Percentiles rank a stretch among this genome's conserved stretches.
phyloP scores from a whole-genome alignment of 1,140 invertebrate species.

The Bombus difficillimus region DNA sequence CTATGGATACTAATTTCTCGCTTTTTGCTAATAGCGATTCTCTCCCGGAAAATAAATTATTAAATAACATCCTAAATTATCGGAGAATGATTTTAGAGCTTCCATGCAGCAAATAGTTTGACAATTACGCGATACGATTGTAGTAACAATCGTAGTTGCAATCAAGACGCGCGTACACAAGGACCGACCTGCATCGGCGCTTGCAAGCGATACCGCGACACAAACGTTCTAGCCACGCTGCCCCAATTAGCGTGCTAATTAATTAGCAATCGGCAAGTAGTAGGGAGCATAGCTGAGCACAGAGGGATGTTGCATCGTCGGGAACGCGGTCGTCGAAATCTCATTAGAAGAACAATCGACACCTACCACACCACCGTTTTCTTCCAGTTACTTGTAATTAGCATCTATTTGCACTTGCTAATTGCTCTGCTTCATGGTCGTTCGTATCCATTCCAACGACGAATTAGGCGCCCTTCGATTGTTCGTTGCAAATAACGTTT shows the following conservation, averaged over 20 bases:
- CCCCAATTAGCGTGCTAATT: constrained; percentile 50
- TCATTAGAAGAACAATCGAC: constrained; percentile 66
- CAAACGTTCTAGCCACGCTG: constrained; percentile 9
- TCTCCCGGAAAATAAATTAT: too few species aligned
- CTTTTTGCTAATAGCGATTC: too few species aligned
- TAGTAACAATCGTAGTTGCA: background rate
- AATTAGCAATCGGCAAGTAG: constrained; percentile 47
- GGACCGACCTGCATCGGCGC: too few species aligned
- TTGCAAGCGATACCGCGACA: background rate
- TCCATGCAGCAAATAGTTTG: background rate
- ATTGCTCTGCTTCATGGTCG: constrained; percentile 18
- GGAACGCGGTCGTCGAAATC: constrained; percentile 52
- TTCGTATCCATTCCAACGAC: background rate
- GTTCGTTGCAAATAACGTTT: constrained; percentile 10
- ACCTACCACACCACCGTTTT: constrained; percentile 32
- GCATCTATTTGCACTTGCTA: constrained; percentile 53
- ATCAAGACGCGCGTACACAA: constrained; percentile 26
- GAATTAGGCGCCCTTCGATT: constrained; percentile 2
- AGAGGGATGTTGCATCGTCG: background rate
- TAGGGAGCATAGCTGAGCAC: background rate
- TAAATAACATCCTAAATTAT: too few species aligned
- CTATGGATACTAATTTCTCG: too few species aligned
- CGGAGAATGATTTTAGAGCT: too few species aligned
- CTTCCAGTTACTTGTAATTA: constrained; percentile 62
- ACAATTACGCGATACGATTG: too few species aligned